phyloP scores from a whole-genome alignment of 2,888 invertebrate genomes.

The Terebella lapidaria region DNA sequence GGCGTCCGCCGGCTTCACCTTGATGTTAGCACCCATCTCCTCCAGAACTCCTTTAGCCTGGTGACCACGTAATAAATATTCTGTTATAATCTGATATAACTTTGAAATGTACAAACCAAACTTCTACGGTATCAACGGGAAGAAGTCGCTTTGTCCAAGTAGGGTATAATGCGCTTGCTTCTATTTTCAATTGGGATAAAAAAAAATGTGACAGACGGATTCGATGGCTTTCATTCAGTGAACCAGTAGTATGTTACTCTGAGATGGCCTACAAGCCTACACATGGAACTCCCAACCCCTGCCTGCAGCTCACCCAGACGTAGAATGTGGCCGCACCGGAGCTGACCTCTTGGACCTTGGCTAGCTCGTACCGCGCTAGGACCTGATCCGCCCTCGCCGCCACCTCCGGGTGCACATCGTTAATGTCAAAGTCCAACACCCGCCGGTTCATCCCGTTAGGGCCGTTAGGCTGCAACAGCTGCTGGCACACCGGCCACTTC shows the following conservation, averaged over 20 bases:
- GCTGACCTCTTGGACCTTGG: slow-evolving; percentile 33
- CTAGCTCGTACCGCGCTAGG: background rate
- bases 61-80: background rate
- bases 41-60: background rate
- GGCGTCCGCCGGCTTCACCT: background rate
- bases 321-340: slow-evolving; percentile 41
- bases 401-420: background rate
- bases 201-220: no score
- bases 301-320: slow-evolving; percentile 46
- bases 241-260: no score
- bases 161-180: no score
- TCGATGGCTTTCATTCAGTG: no score
- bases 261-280: no score
- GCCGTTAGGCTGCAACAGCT: background rate
- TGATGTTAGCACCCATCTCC: background rate
- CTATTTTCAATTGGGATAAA: no score
- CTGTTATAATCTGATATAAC: background rate
- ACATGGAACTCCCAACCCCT: no score
- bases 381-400: background rate
- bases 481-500: background rate
- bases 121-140: no score
- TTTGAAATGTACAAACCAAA: no score
- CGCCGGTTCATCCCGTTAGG: background rate
- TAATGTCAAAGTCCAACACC: background rate
- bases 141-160: no score